These are phyloP conservation scores for Xylophagus ater DNA, from an alignment of 2,888 invertebrate species.

Conservation along the genomic window DNA sequence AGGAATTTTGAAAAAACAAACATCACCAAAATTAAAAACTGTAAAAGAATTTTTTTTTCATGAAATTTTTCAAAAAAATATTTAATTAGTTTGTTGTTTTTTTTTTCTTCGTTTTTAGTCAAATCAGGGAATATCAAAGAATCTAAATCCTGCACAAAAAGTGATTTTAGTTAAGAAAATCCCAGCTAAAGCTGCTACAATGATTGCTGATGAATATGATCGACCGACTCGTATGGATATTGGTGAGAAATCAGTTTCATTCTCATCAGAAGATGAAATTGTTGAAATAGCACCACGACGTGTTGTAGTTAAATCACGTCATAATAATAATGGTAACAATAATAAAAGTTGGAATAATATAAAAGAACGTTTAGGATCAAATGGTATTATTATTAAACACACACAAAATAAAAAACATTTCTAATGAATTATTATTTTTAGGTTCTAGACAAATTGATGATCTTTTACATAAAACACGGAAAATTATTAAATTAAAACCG, in stretches of 20 bases:
- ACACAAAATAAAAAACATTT: background rate
- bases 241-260: constrained; percentile 35
- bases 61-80: background rate
- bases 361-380: constrained; percentile 28
- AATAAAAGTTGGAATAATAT: constrained; percentile 18
- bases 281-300: constrained; percentile 33
- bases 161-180: constrained; percentile 37
- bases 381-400: constrained; percentile 17
- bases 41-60: background rate
- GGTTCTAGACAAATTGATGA: background rate
- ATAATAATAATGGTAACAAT: too few relatives aligned
- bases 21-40: constrained; percentile 14
- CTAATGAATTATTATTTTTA: background rate
- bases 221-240: constrained; percentile 21
- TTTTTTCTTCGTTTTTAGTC: background rate
- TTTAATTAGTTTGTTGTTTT: background rate
- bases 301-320: constrained; percentile 18
- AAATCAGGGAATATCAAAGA: constrained; percentile 10
- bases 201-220: constrained; percentile 23
- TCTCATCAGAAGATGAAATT: constrained; percentile 38
- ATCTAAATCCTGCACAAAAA: constrained; percentile 28
- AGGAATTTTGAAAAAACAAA: constrained; percentile 34
- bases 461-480: constrained; percentile 28
- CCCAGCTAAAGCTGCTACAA: constrained; percentile 29
- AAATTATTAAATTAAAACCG: constrained; percentile 31